Conservation (phyloP, 2,797 vertebrate species). For the Coregonus suidteri region DNA sequence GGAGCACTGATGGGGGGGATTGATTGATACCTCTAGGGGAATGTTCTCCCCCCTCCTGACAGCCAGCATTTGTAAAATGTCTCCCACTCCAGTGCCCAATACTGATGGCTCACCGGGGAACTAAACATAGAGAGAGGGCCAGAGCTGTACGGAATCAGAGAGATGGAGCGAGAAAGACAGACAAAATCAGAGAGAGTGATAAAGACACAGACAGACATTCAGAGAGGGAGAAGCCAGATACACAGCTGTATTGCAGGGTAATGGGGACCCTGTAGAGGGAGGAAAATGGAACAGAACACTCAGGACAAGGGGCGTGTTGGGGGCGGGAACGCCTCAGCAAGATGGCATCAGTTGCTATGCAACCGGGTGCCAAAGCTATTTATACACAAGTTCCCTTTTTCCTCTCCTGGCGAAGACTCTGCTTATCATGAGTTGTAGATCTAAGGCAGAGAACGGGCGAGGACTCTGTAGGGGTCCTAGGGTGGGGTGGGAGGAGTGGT, state of each 20-base stretch:
- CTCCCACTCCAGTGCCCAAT: conserved; percentile 83
- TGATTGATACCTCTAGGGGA: conserved; percentile 91
- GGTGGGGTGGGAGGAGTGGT: background rate
- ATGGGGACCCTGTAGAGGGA: conserved; percentile 67
- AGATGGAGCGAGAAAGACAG: conserved; percentile 3
- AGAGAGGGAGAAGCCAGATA: conserved; percentile 37
- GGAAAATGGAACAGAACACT: conserved; percentile 77
- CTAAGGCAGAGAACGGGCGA: background rate
- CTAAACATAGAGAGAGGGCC: conserved; percentile 18
- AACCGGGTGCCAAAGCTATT: conserved; percentile 83
- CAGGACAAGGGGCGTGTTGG: conserved; percentile 82
- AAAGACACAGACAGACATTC: background rate
- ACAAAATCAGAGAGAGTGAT: conserved; percentile 9
- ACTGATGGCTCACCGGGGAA: conserved; percentile 75
- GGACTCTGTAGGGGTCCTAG: background rate
- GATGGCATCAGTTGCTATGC: conserved; percentile 85
- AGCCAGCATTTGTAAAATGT: conserved; percentile 95
- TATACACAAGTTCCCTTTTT: conserved; percentile 78
- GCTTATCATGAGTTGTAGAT: conserved; percentile 57
- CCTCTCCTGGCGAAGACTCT: conserved; percentile 71
- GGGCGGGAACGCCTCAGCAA: conserved; percentile 78
- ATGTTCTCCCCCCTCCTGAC: conserved; percentile 95
- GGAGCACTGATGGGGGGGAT: conserved; percentile 86
- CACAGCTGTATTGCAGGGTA: conserved; percentile 58
- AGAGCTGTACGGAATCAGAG: conserved; percentile 12